Conservation (phyloP, 2,113 vertebrate genomes). For the Indicator indicator region DNA sequence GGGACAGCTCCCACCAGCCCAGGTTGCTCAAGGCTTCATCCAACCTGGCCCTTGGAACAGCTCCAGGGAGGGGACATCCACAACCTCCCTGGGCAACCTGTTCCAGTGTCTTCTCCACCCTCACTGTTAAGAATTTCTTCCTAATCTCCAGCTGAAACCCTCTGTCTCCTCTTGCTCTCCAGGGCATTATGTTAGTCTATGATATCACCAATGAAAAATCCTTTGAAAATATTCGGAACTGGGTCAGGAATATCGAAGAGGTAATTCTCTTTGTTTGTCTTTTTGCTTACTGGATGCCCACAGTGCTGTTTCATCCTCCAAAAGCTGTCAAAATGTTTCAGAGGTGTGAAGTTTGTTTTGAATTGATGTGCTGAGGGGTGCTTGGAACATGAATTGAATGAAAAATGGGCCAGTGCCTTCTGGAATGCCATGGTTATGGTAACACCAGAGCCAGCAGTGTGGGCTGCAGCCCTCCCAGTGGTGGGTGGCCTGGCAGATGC, state of each 20-base stretch:
- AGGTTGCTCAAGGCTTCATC: no score
- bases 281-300: background rate
- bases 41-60: no score
- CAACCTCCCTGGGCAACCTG: no score
- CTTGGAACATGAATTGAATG: background rate
- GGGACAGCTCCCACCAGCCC: no score
- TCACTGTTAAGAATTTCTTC: no score
- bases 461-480: no score
- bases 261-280: slow-evolving; percentile 48
- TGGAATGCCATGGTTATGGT: background rate
- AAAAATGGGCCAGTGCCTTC: no score
- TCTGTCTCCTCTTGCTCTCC: background rate
- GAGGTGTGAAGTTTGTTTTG: rapidly evolving
- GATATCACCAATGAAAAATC: slow-evolving; percentile 98
- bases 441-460: background rate
- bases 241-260: slow-evolving; percentile 98
- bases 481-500: rapidly evolving
- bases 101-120: no score
- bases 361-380: rapidly evolving
- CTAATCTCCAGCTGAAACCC: rapidly evolving
- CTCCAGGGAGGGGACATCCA: no score
- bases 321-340: background rate
- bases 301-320: background rate
- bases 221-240: slow-evolving; percentile 97
- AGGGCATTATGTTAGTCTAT: slow-evolving; percentile 98